Conservation (phyloP, 1,140 invertebrate genomes). For the Trichogramma pretiosum region DNA sequence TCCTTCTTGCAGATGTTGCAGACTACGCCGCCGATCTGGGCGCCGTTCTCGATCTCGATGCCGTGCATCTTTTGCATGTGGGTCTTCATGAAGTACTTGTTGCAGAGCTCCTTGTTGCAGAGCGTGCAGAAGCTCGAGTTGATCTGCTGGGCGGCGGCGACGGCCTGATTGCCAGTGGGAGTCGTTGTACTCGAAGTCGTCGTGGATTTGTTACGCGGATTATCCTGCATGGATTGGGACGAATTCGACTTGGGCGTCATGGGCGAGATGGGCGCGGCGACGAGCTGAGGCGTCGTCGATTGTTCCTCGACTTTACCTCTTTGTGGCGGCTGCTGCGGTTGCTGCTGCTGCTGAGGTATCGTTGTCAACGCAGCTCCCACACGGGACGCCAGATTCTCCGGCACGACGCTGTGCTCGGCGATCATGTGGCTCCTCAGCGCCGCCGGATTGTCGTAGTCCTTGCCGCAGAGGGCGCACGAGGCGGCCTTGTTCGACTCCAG, state of each 20-base stretch:
- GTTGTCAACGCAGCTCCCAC: too few species aligned
- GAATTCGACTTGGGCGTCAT: conserved; percentile 18
- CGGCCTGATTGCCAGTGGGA: conserved; percentile 23
- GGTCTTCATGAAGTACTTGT: conserved; percentile 99
- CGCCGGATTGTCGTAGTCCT: conserved; percentile 53
- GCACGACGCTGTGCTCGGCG: conserved; percentile 47
- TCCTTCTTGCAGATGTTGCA: conserved; percentile 98
- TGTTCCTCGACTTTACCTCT: conserved; percentile 28
- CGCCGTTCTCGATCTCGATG: conserved; percentile 86
- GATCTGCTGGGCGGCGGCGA: conserved; percentile 48
- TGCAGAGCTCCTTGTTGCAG: conserved; percentile 98
- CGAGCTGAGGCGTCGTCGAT: conserved; percentile 40
- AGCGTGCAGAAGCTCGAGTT: conserved; percentile 94
- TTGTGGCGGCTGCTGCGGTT: conserved; percentile 26
- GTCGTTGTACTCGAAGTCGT: conserved; percentile 23
- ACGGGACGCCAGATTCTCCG: conserved; percentile 27
- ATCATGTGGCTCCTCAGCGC: conserved; percentile 53
- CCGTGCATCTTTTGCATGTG: conserved; percentile 99
- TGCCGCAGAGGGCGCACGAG: conserved; percentile 52
- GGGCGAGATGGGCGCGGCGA: conserved; percentile 48
- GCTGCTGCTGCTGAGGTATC: conserved; percentile 14
- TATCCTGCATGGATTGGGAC: conserved; percentile 21
- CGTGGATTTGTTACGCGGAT: conserved; percentile 15
- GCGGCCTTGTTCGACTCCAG: conserved; percentile 53
- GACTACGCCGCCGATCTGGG: conserved; percentile 83